Base-by-base conservation (phyloP, 1,140 invertebrate species). In the Zaprionus inermis region DNA sequence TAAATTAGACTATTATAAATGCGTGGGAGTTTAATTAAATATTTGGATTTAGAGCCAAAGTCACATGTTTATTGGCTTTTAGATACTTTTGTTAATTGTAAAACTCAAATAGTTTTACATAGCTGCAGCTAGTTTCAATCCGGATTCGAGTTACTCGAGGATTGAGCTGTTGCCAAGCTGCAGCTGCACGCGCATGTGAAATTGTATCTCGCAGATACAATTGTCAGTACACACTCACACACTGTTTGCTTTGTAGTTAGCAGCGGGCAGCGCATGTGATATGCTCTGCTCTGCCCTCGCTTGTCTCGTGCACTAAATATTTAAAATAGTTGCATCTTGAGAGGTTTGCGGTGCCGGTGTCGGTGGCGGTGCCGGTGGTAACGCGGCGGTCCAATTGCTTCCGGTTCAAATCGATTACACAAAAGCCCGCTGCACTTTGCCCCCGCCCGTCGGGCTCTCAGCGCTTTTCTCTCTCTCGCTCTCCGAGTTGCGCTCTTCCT, bases 371-470 rank as follows among this genome's bases (percentile, higher is more conserved):
- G 55, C 57, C 66, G 72, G 74, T 73, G 65, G 59, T 78, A 28
- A 28, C 24, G 5, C 5, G 24, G 24, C 24, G 76, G 70, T 66
- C 83, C 79, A 85, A 90, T 90, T 90, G 86, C 81, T 90, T 90
- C 86, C 86, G 86, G 86, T 83, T 90, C 82, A 90, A 90, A 86
- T 88, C 80, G 80, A 88, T 88, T 88, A 88, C 80, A 89, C 80
- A 88, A 83, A 83, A 89, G 84, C 77, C 57, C 74, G 67, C 74
- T 70, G 72, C 72, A 74, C 82, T 83, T 82, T 76, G 68, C 32
- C 36, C 46, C 57, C n/a, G n/a, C n/a, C n/a, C n/a, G n/a, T n/a
- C n/a, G n/a, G n/a, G 22, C 44, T 54, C 59, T 60, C 44, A 58
- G 52, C 71, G 66, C 57, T 56, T 44, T 36, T 65, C 67, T 55